phyloP scores from a whole-genome alignment of 2,888 invertebrate species.

The Orchesella flavescens region DNA sequence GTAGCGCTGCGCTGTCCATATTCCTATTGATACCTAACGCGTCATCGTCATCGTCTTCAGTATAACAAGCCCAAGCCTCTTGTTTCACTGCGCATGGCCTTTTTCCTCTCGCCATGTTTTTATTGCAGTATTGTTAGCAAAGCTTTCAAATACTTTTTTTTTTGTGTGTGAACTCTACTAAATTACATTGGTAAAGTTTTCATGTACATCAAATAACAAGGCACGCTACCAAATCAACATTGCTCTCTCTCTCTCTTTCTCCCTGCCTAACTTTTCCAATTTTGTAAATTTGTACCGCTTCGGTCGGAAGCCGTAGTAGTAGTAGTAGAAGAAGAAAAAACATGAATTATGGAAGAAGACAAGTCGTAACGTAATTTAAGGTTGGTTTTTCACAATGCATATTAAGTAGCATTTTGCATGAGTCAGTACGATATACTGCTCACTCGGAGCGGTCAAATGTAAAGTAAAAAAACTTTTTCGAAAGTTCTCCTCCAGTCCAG shows the following conservation, averaged over 20 bases:
- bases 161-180: conserved; percentile 57
- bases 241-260: conserved; percentile 14
- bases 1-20: not conserved
- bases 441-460: not conserved
- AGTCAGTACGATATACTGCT: conserved; percentile 47
- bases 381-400: conserved; percentile 56
- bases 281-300: conserved; percentile 52
- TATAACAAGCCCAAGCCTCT: no score
- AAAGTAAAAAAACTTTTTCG: conserved; percentile 25
- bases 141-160: conserved; percentile 63
- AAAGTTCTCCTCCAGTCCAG: conserved; percentile 18
- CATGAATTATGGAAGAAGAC: conserved; percentile 60
- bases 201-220: conserved; percentile 59
- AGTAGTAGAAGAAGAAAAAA: not conserved
- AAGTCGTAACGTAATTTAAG: conserved; percentile 43
- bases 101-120: no score
- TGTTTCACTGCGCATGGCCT: no score
- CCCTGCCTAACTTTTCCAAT: conserved; percentile 56
- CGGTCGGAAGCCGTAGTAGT: not conserved
- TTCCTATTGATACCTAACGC: no score
- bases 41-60: not conserved
- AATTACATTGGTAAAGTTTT: conserved; percentile 59
- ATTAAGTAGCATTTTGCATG: conserved; percentile 60
- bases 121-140: conserved; percentile 12
- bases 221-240: conserved; percentile 53